These are phyloP conservation scores for Torymus auratus DNA, from an alignment of 2,888 invertebrate species.

Conservation along the genomic window DNA sequence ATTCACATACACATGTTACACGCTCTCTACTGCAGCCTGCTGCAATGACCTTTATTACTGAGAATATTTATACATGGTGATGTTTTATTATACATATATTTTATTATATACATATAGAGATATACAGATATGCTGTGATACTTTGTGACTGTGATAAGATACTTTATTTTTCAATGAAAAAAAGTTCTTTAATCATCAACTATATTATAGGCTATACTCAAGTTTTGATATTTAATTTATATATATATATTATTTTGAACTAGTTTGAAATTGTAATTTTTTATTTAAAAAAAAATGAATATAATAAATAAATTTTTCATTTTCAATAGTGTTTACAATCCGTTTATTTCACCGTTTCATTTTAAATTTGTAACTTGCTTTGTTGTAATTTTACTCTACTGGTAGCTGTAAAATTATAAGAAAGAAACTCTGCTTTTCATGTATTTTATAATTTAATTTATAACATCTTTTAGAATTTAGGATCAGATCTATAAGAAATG, in stretches of 20 bases:
- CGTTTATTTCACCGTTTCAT: constrained; percentile 56
- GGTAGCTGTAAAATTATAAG: constrained; percentile 35
- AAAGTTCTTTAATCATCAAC: neutral
- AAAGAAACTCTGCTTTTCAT: constrained; percentile 6
- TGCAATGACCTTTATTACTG: constrained; percentile 16
- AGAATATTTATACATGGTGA: neutral
- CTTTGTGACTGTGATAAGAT: constrained; percentile 22
- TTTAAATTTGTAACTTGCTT: constrained; percentile 29
- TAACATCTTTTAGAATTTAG: neutral
- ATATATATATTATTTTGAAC: constrained; percentile 38
- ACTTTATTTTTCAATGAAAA: constrained; percentile 15
- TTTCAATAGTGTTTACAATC: constrained; percentile 51
- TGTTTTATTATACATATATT: no score
- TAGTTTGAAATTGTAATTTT: constrained; percentile 48
- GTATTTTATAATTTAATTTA: constrained; percentile 4
- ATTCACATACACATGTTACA: no score
- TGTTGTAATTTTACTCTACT: constrained; percentile 49
- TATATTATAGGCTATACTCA: neutral
- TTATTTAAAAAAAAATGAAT: constrained; percentile 19
- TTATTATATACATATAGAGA: constrained; percentile 21
- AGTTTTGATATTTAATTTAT: constrained; percentile 24
- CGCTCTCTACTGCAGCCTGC: neutral
- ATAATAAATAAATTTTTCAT: constrained; percentile 54
- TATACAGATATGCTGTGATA: constrained; percentile 40
- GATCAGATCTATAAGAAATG: no score